These are phyloP conservation scores for Eurosta solidaginis DNA, from an alignment of 1,140 invertebrate genomes.

Conservation along the genomic window DNA sequence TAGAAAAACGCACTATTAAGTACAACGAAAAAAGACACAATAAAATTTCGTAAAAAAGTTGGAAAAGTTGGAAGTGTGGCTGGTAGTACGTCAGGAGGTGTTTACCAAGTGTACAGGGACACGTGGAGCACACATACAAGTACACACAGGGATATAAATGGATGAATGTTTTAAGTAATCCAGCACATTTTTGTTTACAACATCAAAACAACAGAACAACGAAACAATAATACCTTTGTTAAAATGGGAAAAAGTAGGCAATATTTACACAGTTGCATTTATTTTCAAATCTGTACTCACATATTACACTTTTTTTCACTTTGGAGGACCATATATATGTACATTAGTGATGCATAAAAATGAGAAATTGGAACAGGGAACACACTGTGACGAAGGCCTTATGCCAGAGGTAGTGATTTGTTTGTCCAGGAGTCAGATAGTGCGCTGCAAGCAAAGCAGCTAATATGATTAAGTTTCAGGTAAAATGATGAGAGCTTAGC, in stretches of 20 bases:
- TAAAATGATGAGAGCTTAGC: too few relatives aligned
- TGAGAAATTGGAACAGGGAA: too few relatives aligned
- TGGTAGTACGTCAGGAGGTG: too few relatives aligned
- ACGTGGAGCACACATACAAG: background rate
- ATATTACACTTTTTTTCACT: background rate
- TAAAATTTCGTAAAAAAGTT: background rate
- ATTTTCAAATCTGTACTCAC: background rate
- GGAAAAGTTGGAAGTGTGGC: background rate
- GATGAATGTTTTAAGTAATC: too few relatives aligned
- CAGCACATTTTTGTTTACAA: background rate
- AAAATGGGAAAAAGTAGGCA: background rate
- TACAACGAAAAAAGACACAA: background rate
- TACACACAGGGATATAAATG: too few relatives aligned
- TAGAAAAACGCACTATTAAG: background rate
- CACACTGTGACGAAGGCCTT: too few relatives aligned
- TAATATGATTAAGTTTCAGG: too few relatives aligned
- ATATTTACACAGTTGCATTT: conserved; percentile 1
- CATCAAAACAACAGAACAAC: background rate
- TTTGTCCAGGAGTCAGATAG: too few relatives aligned
- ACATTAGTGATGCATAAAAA: too few relatives aligned
- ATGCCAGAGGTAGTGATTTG: too few relatives aligned
- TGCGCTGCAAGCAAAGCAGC: too few relatives aligned
- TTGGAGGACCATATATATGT: background rate
- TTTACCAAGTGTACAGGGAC: background rate
- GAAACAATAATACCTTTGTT: background rate